Evolutionary conservation across 2,113 vertebrate genomes (phyloP).

Genomic region (Saimiri boliviensis): DNA sequence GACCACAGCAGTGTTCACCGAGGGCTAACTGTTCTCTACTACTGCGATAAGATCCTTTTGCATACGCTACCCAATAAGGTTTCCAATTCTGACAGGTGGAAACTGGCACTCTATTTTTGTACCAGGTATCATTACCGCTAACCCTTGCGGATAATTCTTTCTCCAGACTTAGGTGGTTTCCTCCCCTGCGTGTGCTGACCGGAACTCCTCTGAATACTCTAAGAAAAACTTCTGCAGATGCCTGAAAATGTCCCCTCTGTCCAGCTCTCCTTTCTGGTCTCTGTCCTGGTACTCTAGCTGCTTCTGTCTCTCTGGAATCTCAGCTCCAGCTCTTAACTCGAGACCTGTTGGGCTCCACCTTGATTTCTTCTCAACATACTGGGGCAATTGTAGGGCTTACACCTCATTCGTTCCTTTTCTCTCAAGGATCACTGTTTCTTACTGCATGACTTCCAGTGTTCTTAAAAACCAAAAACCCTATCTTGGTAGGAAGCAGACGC

Average conservation of each 20-base stretch:
- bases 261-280: not conserved
- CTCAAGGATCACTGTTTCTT: not conserved
- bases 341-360: not conserved
- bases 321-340: not conserved
- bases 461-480: not conserved
- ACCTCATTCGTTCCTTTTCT: not conserved
- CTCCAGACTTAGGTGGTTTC: not conserved
- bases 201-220: not conserved
- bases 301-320: not conserved
- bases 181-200: not conserved
- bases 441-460: not conserved
- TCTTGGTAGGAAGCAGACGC: not conserved
- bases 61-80: not conserved
- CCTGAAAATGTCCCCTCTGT: not conserved
- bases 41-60: not conserved
- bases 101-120: not conserved
- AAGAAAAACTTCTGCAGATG: not conserved
- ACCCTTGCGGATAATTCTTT: not conserved
- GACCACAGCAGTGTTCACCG: not conserved
- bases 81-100: not conserved
- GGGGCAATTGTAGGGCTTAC: not conserved
- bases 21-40: not conserved
- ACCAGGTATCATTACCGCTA: not conserved
- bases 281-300: not conserved
- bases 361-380: not conserved